These are phyloP conservation scores for Delia radicum DNA, from an alignment of 1,140 invertebrate species.

Conservation along the genomic window DNA sequence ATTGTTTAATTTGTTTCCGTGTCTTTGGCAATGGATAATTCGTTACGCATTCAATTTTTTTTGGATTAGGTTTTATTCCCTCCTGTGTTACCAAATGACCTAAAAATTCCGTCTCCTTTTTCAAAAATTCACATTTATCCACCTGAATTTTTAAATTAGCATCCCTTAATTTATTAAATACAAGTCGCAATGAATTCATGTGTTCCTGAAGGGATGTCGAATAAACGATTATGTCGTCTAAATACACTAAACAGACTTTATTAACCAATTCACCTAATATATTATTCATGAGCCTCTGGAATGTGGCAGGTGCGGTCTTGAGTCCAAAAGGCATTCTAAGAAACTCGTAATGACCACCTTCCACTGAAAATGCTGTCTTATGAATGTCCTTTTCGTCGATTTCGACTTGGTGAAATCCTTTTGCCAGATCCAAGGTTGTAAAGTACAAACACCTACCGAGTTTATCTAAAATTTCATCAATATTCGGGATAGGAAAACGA, in stretches of 20 bases:
- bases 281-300: conserved; percentile 54
- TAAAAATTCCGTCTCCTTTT: conserved; percentile 11
- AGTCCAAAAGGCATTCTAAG: conserved; percentile 55
- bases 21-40: conserved; percentile 10
- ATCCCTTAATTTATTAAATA: not conserved
- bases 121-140: conserved; percentile 5
- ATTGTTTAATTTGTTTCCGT: conserved; percentile 20
- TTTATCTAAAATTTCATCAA: conserved; percentile 57
- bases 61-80: conserved; percentile 20
- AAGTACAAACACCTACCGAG: conserved; percentile 56
- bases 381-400: conserved; percentile 32
- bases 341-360: conserved; percentile 52
- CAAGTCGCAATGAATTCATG: not conserved
- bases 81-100: not conserved
- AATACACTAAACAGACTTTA: not conserved
- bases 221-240: not conserved
- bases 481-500: conserved; percentile 58
- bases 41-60: conserved; percentile 11
- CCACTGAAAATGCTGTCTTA: conserved; percentile 58
- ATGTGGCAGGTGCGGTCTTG: conserved; percentile 54
- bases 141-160: not conserved
- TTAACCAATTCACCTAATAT: not conserved
- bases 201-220: not conserved
- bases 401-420: not conserved
- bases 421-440: conserved; percentile 49